Base-by-base conservation (phyloP, 2,797 vertebrate genomes). In the Anguilla pacifica region DNA sequence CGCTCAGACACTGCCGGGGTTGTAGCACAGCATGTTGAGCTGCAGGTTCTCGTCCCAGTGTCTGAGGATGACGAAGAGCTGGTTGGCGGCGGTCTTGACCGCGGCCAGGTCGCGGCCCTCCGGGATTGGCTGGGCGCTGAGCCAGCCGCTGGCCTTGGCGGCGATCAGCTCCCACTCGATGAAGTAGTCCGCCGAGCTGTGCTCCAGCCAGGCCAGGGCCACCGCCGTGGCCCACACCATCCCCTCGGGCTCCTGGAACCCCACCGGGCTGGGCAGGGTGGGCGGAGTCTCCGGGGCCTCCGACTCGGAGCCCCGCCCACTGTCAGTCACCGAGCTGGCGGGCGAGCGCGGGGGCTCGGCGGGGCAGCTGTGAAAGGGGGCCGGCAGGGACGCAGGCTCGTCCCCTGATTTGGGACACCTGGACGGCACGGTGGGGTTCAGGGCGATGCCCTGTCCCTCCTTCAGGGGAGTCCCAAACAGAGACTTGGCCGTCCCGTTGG, bases 1-100 rank as follows among this genome's bases (percentile, higher is more conserved):
- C 4, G 2, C 61, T 93, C 86, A 99, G 91, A 99, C 94, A 0
- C 96, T 97, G 93, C 96, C 97, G 0, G 98, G 98, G 94, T 99
- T 97, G 93, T 99, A 99, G 91, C 98, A 99, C 43, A 99, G 96
- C 97, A 99, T 96, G 90, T 98, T 98, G 90, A 99, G 97, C 90
- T 99, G 97, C 90, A 99, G 96, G 92, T 97, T 99, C 85, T 99
- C 98, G n/a, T 99, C 97, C 98, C 98, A 99, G 95, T 99, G 98
- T 88, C 98, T 95, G 89, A 99, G 97, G 89, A 99, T 97, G 91
- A 99, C 97, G 3, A 99, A 99, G 55, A 99, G 97, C 94, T 99
- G 98, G 91, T 98, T 98, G 89, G 98, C 98, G 0, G 98, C 96
- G 0, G 97, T 94, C 93, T 97, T 98, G 89, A 99, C 92, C 0